Base-by-base conservation (phyloP, 2,113 vertebrate genomes). In the Bufo bufo region DNA sequence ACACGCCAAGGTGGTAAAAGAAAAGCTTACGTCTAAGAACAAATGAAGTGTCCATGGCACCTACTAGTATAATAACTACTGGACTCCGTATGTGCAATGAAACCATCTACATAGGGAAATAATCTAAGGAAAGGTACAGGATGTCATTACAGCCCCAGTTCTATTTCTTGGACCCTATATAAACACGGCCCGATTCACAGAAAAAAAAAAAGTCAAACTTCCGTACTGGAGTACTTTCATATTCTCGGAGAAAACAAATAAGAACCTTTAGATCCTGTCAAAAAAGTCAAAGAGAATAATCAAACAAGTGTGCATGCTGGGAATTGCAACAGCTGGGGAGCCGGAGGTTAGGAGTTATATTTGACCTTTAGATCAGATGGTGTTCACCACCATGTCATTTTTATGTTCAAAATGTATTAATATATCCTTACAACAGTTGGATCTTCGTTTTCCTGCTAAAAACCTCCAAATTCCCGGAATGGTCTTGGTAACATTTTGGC, bases 31-130 rank as follows among this genome's bases (percentile, higher is more conserved):
- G 77, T 56, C 78, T 66, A 6, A 81, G 63, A 69, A 87, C 58
- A 59, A 85, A 87, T 74, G 71, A 87, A 52, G 85, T 85, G 82
- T 87, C 90, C 84, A 43, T 56, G 85, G 58, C 75, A 74, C 17
- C 69, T 58, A 23, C 82, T 85, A 85, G 56, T 71, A 43, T 86
- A 45, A 71, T n/a, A 69, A 90, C 2, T 59, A 19, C 14, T 89
- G 89, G 69, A 85, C 56, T 19, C 47, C 5, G 47, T 61, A 77
- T 54, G 83, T 49, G 58, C 47, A 58, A 79, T 59, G 61, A 83
- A 82, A 87, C 74, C 63, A 86, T 72, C 5, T 50, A 50, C 20
- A 71, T 63, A 84, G 75, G 82, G 58, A 23, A 89, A 88, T 58
- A 74, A 72, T 43, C 43, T 7, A 20, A 75, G 43, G 50, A 85